A percentile compares a stretch with the other conserved stretches of the same genome.
Conservation (phyloP, 2,113 vertebrate species). For the Paracanthobrama guichenoti region DNA sequence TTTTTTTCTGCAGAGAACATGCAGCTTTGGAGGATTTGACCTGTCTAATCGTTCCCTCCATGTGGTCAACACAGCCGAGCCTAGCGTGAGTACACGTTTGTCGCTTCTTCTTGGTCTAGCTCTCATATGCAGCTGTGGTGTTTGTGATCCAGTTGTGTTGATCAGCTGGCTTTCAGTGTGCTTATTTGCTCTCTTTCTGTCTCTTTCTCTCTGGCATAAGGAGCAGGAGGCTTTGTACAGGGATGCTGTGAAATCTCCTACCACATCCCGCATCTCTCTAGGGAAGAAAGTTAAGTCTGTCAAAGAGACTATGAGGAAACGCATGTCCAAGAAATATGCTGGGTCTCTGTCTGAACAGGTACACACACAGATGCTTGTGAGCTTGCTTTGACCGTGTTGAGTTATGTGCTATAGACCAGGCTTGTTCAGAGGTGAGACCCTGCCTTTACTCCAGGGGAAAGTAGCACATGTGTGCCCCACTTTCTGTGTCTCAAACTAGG, state of each 20-base stretch:
- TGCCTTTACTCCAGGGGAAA: conserved; percentile 13
- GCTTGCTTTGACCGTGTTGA: neutral
- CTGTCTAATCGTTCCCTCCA: conserved; percentile 92
- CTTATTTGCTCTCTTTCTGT: conserved; percentile 9
- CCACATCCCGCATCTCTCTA: conserved; percentile 91
- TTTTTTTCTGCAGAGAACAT: conserved; percentile 85
- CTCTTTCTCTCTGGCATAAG: conserved; percentile 75
- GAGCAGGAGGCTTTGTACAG: conserved; percentile 92
- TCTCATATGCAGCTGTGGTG: conserved; percentile 1
- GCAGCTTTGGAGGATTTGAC: conserved; percentile 98
- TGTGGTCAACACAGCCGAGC: conserved; percentile 81
- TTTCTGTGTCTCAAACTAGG: neutral
- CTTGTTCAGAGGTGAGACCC: neutral
- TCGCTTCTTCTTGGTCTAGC: neutral
- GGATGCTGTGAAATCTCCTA: conserved; percentile 92
- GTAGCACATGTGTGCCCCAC: conserved; percentile 10
- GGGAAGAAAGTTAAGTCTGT: conserved; percentile 99
- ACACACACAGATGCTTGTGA: conserved; percentile 8
- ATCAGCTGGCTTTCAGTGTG: conserved; percentile 3
- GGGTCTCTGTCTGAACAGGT: conserved; percentile 93
- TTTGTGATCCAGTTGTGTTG: neutral
- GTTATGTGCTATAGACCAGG: neutral
- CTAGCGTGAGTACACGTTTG: conserved; percentile 79
- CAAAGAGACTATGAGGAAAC: conserved; percentile 98
- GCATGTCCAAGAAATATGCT: conserved; percentile 99